Base-by-base conservation (phyloP, 2,888 invertebrate genomes). In the Drosophila vallismaia region DNA sequence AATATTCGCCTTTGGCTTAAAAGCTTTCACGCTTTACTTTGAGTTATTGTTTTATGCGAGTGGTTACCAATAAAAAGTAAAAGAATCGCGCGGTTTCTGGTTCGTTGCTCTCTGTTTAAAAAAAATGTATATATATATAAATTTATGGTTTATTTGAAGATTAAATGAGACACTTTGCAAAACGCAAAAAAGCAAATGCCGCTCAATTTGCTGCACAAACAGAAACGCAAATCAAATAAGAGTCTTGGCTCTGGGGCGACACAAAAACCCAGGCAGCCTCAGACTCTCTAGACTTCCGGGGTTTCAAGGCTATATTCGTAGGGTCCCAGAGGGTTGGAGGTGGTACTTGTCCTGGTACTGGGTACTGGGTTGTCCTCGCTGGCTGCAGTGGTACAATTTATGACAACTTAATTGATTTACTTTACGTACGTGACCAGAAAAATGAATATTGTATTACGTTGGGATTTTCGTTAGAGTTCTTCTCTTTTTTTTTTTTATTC, bases 381-480 rank as follows among this genome's bases (percentile, higher is more conserved):
- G 53, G 50, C 59, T 59, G 74, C 67, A 77, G 71, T 73, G 73
- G 79, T 77, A 85, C 86, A 90, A 90, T 90, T 90, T 90, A 90
- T 90, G 90, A 90, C 89, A 90, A 90, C 90, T 89, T 90, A 90
- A 90, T 90, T 90, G 89, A 90, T 90, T 90, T 90, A 90, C 89
- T 90, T 82, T 88, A 81, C 89, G 85, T 85, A 90, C 89, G 89
- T 90, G 89, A 90, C 90, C 88, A 89, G 90, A 90, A 90, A 90
- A 90, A 86, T 89, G 86, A 89, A 86, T 88, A 89, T 90, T 89
- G 89, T 87, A 90, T 90, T 90, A 90, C 81, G 86, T 75, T 77
- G 81, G 81, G 78, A 86, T 86, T 85, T 85, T 78, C 81, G 62
- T 77, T 79, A 40, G 82, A 64, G 63, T 56, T 66, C 52, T 53